Base-by-base conservation (phyloP, 2,113 vertebrate species). In the Chaetodon trifascialis region DNA sequence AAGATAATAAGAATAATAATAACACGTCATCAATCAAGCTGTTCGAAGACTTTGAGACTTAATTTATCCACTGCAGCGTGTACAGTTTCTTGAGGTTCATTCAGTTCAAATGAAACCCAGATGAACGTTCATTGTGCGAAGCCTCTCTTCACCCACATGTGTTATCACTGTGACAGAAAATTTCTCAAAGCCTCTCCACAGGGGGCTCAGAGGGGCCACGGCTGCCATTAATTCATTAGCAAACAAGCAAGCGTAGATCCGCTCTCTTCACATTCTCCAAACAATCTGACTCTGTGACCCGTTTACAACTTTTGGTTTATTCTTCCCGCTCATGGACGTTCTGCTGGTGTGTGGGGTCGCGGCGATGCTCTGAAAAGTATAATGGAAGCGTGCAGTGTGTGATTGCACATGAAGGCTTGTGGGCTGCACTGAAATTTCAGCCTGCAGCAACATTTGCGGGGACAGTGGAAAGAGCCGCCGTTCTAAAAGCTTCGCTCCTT, bases 91-190 rank as follows among this genome's bases (percentile, higher is more conserved):
- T 10, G 23, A 64, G 25, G 46, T 76, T 51, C 54, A 30, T 30
- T 78, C 19, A 75, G 17, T 74, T 51, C 2, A 40, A 12, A 44
- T 70, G 2, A 21, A 69, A 65, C 25, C 30, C 11, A 60, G 46
- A 7, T 4, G 0, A 25, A 25, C 34, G 7, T 25, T 25, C 23
- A 49, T 21, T 4, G 11, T 74, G n/a, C 19, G 60, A 47, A 58
- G 49, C 30, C 12, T 62, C 62, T 74, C 54, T 7, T 78, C 51
- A 81, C 55, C 19, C 40, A 59, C 66, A 59, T 25, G 40, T 56
- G 66, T 60, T 38, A 70, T 79, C 30, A 58, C 40, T 67, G 52
- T 36, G 54, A 65, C 4, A 46, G 58, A 55, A 88, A 65, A 73
- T 40, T 4, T 56, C 17, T 58, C 42, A 68, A 75, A 62, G 58